phyloP scores from a whole-genome alignment of 2,797 vertebrate genomes.

The Chaunax sp. region DNA sequence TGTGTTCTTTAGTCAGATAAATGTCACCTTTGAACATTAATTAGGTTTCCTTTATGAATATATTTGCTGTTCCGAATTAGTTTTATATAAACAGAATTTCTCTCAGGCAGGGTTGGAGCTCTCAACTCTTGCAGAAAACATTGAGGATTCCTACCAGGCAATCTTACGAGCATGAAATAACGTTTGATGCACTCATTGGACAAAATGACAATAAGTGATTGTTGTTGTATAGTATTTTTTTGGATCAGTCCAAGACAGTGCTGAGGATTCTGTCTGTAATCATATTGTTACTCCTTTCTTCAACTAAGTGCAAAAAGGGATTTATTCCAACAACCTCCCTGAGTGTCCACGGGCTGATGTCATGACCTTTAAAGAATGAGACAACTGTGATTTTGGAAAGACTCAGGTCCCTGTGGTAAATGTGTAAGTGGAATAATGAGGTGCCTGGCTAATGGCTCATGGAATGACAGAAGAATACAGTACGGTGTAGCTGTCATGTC shows the following conservation, averaged over 20 bases:
- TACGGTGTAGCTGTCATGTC: neutral
- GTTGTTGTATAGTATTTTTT: too few species aligned
- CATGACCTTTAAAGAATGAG: neutral
- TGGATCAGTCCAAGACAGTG: too few species aligned
- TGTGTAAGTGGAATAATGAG: neutral
- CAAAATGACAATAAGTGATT: slow-evolving; percentile 8
- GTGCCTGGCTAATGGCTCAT: neutral
- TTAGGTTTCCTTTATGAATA: too few species aligned
- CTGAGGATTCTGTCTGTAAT: too few species aligned
- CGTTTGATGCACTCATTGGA: slow-evolving; percentile 18
- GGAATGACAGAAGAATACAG: neutral
- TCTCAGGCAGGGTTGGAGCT: neutral
- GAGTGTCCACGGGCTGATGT: slow-evolving; percentile 6
- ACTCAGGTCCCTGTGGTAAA: slow-evolving; percentile 10
- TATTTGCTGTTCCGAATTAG: too few species aligned
- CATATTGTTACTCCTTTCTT: too few species aligned
- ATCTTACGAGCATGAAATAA: slow-evolving; percentile 15
- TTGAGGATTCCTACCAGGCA: slow-evolving; percentile 8
- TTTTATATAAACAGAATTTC: too few species aligned
- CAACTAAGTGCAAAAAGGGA: neutral
- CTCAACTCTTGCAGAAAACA: neutral
- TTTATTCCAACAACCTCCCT: neutral
- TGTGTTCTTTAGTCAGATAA: too few species aligned
- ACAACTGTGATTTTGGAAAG: slow-evolving; percentile 2
- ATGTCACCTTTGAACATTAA: too few species aligned